Evolutionary conservation across 2,113 vertebrate genomes (phyloP).

Genomic region (Fregata magnificens): DNA sequence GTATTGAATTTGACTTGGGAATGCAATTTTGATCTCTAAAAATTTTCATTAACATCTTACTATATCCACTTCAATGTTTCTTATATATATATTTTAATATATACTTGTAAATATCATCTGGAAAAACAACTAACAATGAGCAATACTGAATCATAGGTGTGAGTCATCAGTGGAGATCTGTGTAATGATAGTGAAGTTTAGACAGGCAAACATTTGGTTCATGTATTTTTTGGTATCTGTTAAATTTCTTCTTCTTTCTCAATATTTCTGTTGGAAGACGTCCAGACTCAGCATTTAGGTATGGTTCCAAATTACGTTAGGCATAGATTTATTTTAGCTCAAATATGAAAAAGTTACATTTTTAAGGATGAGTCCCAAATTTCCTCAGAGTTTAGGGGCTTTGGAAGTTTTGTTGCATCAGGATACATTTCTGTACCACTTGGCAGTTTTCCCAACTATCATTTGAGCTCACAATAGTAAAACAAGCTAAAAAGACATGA

Average conservation of each 20-base stretch:
- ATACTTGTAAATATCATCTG: neutral
- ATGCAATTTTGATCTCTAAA: neutral
- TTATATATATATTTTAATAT: neutral
- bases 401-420: neutral
- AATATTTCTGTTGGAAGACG: neutral
- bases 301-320: neutral
- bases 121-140: neutral
- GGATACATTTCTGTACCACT: neutral
- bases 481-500: neutral
- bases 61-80: neutral
- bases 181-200: neutral
- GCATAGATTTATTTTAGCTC: neutral
- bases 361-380: neutral
- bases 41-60: neutral
- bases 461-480: neutral
- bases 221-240: neutral
- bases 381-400: neutral
- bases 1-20: neutral
- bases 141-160: neutral
- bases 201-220: neutral
- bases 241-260: neutral
- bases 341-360: neutral
- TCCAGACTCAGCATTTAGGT: neutral
- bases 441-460: neutral
- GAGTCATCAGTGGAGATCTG: neutral